These are phyloP conservation scores for Leptinotarsa peninsularis DNA, from an alignment of 2,888 invertebrate species.

Conservation along the genomic window DNA sequence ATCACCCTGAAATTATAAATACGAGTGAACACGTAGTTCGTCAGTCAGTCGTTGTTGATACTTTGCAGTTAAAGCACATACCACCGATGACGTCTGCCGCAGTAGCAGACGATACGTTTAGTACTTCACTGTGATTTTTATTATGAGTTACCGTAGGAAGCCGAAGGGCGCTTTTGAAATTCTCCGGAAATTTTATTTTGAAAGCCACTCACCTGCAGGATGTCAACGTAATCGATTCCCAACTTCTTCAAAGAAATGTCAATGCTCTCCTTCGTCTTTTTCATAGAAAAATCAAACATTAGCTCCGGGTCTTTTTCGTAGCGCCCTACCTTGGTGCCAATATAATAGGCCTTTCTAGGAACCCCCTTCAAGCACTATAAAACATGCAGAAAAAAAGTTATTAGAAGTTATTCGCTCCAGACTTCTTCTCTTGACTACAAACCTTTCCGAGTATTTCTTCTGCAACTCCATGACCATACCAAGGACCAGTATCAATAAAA, in stretches of 20 bases:
- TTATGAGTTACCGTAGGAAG: not conserved
- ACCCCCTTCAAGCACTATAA: conserved; percentile 78
- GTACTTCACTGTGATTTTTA: too few species aligned
- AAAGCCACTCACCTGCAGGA: conserved; percentile 79
- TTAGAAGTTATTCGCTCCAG: not conserved
- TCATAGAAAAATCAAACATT: conserved; percentile 89
- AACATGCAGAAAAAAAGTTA: not conserved
- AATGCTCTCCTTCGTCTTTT: conserved; percentile 80
- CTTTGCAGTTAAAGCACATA: too few species aligned
- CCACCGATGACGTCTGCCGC: too few species aligned
- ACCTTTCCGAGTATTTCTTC: conserved; percentile 87
- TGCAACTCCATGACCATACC: conserved; percentile 90
- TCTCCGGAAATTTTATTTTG: too few species aligned
- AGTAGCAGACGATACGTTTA: too few species aligned
- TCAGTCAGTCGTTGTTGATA: too few species aligned
- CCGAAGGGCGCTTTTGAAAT: not conserved
- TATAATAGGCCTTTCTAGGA: conserved; percentile 85
- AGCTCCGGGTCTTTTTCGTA: conserved; percentile 77
- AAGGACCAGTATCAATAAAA: conserved; percentile 92
- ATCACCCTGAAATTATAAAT: too few species aligned
- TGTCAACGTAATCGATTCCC: conserved; percentile 85
- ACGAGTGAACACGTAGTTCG: too few species aligned
- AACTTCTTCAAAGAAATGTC: conserved; percentile 80
- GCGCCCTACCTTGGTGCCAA: conserved; percentile 93
- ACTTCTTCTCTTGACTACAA: conserved; percentile 13